A percentile compares a stretch with the other conserved stretches of the same genome.
These are phyloP conservation scores for Pocillopora verrucosa DNA, from an alignment of 64 coral and sea anemone species.

Conservation along the genomic window DNA sequence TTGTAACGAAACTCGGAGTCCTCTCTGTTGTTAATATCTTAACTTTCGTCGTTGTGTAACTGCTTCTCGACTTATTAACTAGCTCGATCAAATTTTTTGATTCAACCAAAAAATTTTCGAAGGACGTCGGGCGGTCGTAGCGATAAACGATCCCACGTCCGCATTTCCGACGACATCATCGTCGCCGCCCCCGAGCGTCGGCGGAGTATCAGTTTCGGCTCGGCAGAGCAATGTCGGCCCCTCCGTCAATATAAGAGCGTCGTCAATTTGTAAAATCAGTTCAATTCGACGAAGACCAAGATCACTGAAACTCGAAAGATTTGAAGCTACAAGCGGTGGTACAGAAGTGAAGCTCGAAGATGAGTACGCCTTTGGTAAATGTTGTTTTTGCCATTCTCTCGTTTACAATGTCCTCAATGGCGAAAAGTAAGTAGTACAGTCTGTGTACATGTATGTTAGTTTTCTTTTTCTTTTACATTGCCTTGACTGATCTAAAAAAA, in stretches of 20 bases:
- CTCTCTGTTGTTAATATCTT: neutral
- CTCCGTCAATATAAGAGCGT: slow-evolving; percentile 9
- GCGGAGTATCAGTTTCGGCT: neutral
- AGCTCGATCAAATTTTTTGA: too few relatives aligned
- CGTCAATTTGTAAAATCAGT: neutral
- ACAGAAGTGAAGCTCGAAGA: neutral
- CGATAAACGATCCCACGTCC: neutral
- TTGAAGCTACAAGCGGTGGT: neutral
- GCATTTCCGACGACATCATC: slow-evolving; percentile 37
- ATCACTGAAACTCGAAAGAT: neutral
- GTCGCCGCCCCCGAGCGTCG: neutral
- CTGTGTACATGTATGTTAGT: neutral
- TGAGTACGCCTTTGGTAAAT: neutral
- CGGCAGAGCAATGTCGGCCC: neutral
- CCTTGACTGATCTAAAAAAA: neutral
- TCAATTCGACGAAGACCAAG: neutral
- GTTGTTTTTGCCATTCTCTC: neutral
- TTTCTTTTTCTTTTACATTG: neutral
- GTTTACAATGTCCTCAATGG: neutral
- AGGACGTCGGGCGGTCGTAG: neutral
- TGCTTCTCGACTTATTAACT: neutral
- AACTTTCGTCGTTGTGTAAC: neutral
- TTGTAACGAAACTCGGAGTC: too few relatives aligned
- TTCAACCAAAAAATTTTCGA: neutral
- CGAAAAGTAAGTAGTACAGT: neutral